phyloP scores from a whole-genome alignment of 2,888 invertebrate species.

The Napeogenes sylphis region DNA sequence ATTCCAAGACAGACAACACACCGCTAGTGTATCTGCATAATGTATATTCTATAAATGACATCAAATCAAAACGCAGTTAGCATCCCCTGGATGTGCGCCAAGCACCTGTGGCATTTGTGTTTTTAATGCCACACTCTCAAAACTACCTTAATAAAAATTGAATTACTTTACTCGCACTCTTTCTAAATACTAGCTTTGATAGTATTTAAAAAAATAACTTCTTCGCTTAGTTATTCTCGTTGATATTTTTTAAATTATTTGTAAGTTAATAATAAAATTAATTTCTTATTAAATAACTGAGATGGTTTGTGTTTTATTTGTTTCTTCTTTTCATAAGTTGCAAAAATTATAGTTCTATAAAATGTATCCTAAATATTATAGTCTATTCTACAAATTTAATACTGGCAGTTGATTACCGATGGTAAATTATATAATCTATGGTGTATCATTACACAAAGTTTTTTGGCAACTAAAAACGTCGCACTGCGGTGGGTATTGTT shows the following conservation, averaged over 20 bases:
- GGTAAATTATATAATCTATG: constrained; percentile 8
- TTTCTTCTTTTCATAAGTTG: too few relatives aligned
- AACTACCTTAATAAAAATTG: neutral
- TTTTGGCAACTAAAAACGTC: constrained; percentile 24
- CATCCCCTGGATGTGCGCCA: constrained; percentile 15
- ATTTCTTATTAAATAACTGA: too few relatives aligned
- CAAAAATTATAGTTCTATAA: too few relatives aligned
- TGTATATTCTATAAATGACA: constrained; percentile 10
- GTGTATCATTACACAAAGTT: constrained; percentile 22
- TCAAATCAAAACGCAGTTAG: constrained; percentile 14
- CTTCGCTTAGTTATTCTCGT: too few relatives aligned
- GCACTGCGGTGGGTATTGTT: constrained; percentile 21
- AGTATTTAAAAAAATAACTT: too few relatives aligned
- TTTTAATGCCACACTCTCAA: constrained; percentile 3
- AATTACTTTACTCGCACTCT: neutral
- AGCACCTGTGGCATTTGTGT: constrained; percentile 4
- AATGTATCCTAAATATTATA: neutral
- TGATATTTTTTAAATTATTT: too few relatives aligned
- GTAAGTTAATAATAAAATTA: too few relatives aligned
- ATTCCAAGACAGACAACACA: neutral
- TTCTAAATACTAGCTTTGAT: too few relatives aligned
- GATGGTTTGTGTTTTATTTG: too few relatives aligned
- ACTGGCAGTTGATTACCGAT: neutral
- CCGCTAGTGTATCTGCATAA: constrained; percentile 9
- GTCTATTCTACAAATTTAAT: neutral